Evolutionary conservation across 2,797 vertebrate species (phyloP).

Genomic region (Babyrousa celebensis): DNA sequence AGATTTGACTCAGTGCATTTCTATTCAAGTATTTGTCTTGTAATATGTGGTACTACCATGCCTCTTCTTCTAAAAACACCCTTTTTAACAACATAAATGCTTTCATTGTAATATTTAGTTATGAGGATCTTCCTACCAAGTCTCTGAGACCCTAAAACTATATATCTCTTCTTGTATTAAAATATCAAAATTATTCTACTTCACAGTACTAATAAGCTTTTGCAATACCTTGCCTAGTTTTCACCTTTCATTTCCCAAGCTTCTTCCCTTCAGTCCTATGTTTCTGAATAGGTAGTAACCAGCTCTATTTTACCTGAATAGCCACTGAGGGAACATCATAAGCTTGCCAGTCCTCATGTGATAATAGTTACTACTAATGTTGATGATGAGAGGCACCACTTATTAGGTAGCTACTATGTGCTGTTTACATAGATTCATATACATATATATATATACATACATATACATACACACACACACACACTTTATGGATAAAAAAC

Average conservation of each 20-base stretch:
- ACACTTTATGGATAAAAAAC: slow-evolving; percentile 21
- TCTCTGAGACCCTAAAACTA: neutral
- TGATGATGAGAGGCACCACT: neutral
- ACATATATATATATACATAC: neutral
- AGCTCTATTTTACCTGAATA: neutral
- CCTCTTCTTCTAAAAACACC: neutral
- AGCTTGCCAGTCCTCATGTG: slow-evolving; percentile 29
- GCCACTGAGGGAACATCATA: neutral
- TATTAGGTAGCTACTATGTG: neutral
- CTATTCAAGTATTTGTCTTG: neutral
- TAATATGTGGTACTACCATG: neutral
- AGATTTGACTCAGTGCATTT: slow-evolving; percentile 51
- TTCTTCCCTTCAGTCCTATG: neutral
- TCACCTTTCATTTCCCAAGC: neutral
- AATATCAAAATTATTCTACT: slow-evolving; percentile 16
- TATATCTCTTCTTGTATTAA: neutral
- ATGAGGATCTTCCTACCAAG: neutral
- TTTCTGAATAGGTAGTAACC: slow-evolving; percentile 20
- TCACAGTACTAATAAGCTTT: neutral
- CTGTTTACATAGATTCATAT: neutral
- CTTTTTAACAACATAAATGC: neutral
- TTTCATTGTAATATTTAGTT: neutral
- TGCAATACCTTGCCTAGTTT: neutral
- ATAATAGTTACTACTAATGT: slow-evolving; percentile 35
- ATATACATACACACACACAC: too few relatives aligned